These are phyloP conservation scores for Sylvilagus bachmani DNA, from an alignment of 2,113 vertebrate genomes.

Conservation along the genomic window DNA sequence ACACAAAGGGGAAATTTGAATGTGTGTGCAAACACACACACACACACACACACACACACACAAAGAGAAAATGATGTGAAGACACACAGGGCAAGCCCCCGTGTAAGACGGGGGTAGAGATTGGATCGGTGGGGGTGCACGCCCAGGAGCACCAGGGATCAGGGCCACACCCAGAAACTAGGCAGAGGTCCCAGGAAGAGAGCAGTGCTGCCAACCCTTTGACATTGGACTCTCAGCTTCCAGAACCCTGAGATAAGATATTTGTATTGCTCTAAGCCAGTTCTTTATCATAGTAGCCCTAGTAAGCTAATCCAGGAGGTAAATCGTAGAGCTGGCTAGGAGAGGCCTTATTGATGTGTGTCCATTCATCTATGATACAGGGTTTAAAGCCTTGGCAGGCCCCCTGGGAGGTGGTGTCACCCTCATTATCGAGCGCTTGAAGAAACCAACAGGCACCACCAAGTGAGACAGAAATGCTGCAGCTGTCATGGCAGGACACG, in stretches of 20 bases:
- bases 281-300: neutral
- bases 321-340: neutral
- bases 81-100: neutral
- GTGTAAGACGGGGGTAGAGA: neutral
- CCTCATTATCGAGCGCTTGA: neutral
- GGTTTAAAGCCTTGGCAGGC: neutral
- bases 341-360: neutral
- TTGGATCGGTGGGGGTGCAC: neutral
- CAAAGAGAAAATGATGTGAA: neutral
- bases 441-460: neutral
- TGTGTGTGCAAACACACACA: no score
- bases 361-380: neutral
- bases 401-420: neutral
- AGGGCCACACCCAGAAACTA: neutral
- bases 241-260: neutral
- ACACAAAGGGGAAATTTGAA: neutral
- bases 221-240: no score
- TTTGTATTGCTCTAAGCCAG: neutral
- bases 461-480: neutral
- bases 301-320: neutral
- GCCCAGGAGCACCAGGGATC: neutral
- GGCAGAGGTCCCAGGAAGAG: neutral
- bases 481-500: neutral
- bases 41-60: neutral
- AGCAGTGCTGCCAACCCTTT: neutral